Evolutionary conservation across 2,113 vertebrate genomes (phyloP).

Genomic region (Cyprinodon tularosa): DNA sequence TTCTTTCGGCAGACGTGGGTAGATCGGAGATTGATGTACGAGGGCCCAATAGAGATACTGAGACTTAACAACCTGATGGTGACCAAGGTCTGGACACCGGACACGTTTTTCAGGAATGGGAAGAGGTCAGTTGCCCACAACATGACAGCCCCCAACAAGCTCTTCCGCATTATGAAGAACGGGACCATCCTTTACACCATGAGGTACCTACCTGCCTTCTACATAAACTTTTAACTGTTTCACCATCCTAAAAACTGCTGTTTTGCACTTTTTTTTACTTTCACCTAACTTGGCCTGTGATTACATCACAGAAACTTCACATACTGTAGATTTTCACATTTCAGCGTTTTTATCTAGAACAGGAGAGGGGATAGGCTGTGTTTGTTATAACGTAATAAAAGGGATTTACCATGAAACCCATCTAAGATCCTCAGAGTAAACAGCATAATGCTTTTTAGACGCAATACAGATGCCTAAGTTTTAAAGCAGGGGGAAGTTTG

Average conservation of each 20-base stretch:
- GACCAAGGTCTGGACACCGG: slow-evolving; percentile 99
- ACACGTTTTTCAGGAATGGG: slow-evolving; percentile 98
- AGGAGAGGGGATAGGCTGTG: slow-evolving; percentile 27
- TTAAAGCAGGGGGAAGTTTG: neutral
- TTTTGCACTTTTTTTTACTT: neutral
- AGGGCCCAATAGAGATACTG: slow-evolving; percentile 96
- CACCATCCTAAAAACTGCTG: neutral
- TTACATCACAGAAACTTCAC: neutral
- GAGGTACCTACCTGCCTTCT: slow-evolving; percentile 81
- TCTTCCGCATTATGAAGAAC: slow-evolving; percentile 99
- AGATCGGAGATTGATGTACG: slow-evolving; percentile 92
- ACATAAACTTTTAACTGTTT: neutral
- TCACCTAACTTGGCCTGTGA: neutral
- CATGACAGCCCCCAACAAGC: slow-evolving; percentile 98
- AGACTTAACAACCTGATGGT: slow-evolving; percentile 99
- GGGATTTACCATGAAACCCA: slow-evolving; percentile 35
- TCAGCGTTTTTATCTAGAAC: slow-evolving; percentile 14
- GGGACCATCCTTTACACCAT: slow-evolving; percentile 99
- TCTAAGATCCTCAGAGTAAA: slow-evolving; percentile 28
- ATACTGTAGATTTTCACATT: neutral
- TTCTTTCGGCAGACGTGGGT: slow-evolving; percentile 99
- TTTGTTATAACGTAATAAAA: slow-evolving; percentile 36
- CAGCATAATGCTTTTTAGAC: slow-evolving; percentile 27
- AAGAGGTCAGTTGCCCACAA: slow-evolving; percentile 98
- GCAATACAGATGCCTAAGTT: slow-evolving; percentile 22